Evolutionary conservation across 2,113 vertebrate genomes (phyloP), one percentile per base, ranked within the genome.

Genomic region (Lophotis ruficrista): DNA sequence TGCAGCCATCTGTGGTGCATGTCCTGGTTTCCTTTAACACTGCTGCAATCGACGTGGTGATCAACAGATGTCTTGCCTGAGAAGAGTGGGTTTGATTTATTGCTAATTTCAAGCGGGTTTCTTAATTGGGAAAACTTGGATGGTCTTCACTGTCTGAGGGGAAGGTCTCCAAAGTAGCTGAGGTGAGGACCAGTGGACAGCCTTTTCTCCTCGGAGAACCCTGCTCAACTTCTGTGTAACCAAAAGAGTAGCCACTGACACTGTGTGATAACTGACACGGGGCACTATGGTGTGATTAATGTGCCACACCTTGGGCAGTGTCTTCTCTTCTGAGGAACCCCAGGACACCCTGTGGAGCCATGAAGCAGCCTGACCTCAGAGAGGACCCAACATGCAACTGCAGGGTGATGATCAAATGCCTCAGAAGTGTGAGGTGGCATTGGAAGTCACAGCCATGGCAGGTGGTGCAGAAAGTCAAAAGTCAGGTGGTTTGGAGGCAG

Each of bases 41-140:
- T 62, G 54, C 70, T 14, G 43, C 72, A 35, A 77, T 94, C 27
- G 6, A 60, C 2, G 22, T 93, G 90, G 82, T 83, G 82, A 89
- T 92, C 97, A 97, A 98, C 96, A 97, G 97, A 90, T 98, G 97
- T 91, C 92, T 96, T 90, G 85, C 81, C 85, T 51, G 41, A 83
- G 78, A 96, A 95, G 88, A 97, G 85, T 70, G 70, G 84, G 87
- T 94, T 95, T 95, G 87, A 75, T 97, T 84, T 93, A 53, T 73
- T 62, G 78, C 18, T 87, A 69, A 96, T 97, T 94, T 94, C 83
- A 80, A 96, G 85, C 2, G 33, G n/a, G 25, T 95, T 96, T 97
- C 91, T 83, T 89, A 91, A 96, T 83, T 14, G 47, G 75, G 79
- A 68, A 58, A 96, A 96, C 94, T 82, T 92, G 83, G 66, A n/a